A percentile compares a stretch with the other conserved stretches of the same genome.
These are phyloP conservation scores for Cactoblastis cactorum DNA, from an alignment of 2,888 invertebrate species.

Conservation along the genomic window DNA sequence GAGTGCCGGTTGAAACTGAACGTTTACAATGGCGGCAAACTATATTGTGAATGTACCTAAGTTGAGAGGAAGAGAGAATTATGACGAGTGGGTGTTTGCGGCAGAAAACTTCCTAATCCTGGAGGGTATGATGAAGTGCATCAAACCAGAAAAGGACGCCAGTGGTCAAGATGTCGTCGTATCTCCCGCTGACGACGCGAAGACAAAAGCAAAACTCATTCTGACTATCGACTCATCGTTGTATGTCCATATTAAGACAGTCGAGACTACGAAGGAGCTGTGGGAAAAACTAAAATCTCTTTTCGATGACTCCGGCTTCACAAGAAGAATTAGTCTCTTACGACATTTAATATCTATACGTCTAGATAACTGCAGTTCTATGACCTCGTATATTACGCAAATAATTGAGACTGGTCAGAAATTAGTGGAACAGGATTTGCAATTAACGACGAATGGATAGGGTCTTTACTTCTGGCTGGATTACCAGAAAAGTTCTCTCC, in stretches of 20 bases:
- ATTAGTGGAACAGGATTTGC: background rate
- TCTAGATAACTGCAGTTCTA: background rate
- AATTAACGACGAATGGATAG: background rate
- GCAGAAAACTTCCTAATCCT: background rate
- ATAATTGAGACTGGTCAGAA: background rate
- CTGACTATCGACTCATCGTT: background rate
- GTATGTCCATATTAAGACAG: background rate
- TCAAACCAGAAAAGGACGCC: background rate
- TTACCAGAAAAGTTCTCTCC: background rate
- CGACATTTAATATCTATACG: background rate
- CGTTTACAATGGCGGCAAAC: slow-evolving; percentile 37
- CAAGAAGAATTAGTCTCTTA: background rate
- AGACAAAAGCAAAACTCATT: background rate
- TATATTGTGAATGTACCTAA: background rate
- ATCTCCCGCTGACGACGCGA: background rate
- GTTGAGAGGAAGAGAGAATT: background rate
- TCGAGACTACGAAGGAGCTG: background rate
- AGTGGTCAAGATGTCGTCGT: background rate
- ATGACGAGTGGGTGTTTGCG: background rate
- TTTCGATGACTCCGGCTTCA: background rate
- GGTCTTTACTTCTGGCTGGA: background rate
- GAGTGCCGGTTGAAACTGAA: too few species aligned
- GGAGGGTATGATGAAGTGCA: background rate
- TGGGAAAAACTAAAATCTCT: background rate
- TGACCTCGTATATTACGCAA: background rate